These are phyloP conservation scores for Diglossa cyanea DNA, from an alignment of 2,797 vertebrate species.

Conservation along the genomic window DNA sequence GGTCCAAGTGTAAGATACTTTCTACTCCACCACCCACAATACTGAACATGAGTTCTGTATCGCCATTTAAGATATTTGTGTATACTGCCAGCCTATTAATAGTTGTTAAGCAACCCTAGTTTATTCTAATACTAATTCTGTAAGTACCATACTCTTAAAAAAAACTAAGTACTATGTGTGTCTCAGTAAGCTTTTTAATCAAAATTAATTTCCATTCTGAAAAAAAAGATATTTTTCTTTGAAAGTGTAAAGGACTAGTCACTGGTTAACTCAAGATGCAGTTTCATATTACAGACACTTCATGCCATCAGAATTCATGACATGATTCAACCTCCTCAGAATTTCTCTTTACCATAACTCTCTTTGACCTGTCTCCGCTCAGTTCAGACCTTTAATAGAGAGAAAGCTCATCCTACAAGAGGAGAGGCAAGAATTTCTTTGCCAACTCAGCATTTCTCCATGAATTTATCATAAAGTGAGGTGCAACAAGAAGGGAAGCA, in stretches of 20 bases:
- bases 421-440: background rate
- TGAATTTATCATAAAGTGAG: background rate
- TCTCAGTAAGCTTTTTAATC: background rate
- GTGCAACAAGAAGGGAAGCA: background rate
- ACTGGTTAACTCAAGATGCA: background rate
- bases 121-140: background rate
- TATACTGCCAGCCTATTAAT: background rate
- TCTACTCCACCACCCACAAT: background rate
- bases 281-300: background rate
- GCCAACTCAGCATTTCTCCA: background rate
- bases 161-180: rapidly evolving
- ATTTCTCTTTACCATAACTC: background rate
- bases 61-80: background rate
- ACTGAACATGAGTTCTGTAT: background rate
- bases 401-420: background rate
- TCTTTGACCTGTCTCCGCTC: background rate
- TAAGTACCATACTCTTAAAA: background rate
- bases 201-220: background rate
- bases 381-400: background rate
- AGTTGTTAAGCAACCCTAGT: background rate
- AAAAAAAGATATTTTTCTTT: background rate
- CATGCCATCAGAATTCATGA: background rate
- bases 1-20: background rate
- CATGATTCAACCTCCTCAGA: background rate
- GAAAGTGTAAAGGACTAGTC: background rate